Conservation (phyloP, 2,888 invertebrate species). For the Sminthurides aquaticus region DNA sequence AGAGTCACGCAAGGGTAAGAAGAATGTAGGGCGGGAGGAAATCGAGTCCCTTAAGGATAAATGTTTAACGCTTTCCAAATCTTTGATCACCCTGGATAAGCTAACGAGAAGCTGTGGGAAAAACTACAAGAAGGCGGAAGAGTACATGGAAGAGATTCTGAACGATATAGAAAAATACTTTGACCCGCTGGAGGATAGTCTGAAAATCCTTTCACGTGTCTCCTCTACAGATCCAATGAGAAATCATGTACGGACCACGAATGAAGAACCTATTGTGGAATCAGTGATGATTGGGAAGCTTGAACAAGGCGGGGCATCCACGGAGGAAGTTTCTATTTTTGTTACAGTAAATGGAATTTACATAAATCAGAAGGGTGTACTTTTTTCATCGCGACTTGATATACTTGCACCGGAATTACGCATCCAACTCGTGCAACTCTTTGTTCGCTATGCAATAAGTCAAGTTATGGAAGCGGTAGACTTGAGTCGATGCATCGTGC, state of each 20-base stretch:
- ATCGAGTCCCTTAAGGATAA: background rate
- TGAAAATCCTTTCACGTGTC: conserved; percentile 9
- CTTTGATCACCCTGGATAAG: background rate
- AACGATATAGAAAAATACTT: conserved; percentile 8
- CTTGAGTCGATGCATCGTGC: background rate
- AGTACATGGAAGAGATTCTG: conserved; percentile 8
- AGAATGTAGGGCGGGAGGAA: background rate
- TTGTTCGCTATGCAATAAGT: background rate
- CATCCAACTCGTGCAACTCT: conserved; percentile 10
- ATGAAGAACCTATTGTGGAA: background rate
- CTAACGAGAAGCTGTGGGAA: background rate
- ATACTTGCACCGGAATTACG: conserved; percentile 1
- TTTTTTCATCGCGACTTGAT: conserved; percentile 14
- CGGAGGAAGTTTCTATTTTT: conserved; percentile 8
- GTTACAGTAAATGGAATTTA: conserved; percentile 14
- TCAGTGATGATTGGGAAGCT: too few relatives aligned
- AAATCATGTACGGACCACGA: background rate
- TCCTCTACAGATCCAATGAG: conserved; percentile 4
- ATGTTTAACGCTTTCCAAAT: background rate
- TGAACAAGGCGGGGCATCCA: background rate
- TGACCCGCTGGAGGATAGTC: conserved; percentile 9
- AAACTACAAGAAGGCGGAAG: conserved; percentile 2
- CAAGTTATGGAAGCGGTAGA: conserved; percentile 2
- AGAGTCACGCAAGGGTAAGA: background rate
- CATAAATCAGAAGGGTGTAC: conserved; percentile 14